Percentiles rank a stretch among this genome's conserved stretches.
Evolutionary conservation across 2,888 invertebrate genomes (phyloP).

Genomic region (Ferrisia virgata): DNA sequence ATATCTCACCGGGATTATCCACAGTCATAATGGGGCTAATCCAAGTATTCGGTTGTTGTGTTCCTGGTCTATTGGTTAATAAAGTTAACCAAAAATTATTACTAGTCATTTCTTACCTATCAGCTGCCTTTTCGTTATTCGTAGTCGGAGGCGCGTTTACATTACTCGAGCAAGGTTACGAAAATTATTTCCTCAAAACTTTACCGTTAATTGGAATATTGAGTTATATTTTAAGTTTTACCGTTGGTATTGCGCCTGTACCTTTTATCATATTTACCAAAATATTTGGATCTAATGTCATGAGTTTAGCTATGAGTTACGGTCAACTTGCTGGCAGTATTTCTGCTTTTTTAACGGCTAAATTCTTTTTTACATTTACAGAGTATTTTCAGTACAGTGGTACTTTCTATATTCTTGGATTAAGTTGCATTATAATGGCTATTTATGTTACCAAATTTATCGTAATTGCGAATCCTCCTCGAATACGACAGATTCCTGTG

Average conservation of each 20-base stretch:
- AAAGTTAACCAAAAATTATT: not conserved
- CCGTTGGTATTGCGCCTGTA: conserved; percentile 2
- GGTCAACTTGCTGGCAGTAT: not conserved
- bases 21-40: conserved; percentile 55
- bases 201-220: not conserved
- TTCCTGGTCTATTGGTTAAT: not conserved
- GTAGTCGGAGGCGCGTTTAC: not conserved
- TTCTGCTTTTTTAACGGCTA: not conserved
- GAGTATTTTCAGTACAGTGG: not conserved
- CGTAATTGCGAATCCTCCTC: not conserved
- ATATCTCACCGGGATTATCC: conserved; percentile 51
- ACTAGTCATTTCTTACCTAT: not conserved
- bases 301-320: not conserved
- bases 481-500: not conserved
- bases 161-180: not conserved
- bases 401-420: not conserved
- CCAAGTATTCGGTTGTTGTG: conserved; percentile 49
- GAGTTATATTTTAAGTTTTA: conserved; percentile 22
- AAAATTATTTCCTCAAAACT: not conserved
- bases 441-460: not conserved
- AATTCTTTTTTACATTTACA: not conserved
- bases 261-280: not conserved
- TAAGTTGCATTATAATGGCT: not conserved
- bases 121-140: not conserved
- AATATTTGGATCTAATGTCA: not conserved